These are phyloP conservation scores for Rhegmatorhina hoffmannsi DNA, from an alignment of 2,113 vertebrate genomes.

Conservation along the genomic window DNA sequence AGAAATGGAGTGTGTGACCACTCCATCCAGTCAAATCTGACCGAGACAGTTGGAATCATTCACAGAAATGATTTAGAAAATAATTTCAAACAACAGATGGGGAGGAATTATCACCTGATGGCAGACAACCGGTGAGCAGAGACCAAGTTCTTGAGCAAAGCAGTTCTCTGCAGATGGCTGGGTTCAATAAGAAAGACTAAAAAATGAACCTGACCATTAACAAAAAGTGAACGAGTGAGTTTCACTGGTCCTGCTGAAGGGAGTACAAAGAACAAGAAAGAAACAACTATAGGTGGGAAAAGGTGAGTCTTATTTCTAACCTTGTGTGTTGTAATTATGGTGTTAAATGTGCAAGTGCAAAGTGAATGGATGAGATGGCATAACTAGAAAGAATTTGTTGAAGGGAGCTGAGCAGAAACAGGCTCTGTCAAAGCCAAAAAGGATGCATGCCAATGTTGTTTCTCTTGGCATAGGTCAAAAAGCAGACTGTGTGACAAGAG, in stretches of 20 bases:
- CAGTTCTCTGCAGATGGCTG: not conserved
- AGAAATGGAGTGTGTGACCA: not conserved
- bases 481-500: slow-evolving; percentile 60
- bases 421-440: slow-evolving; percentile 58
- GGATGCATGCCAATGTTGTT: slow-evolving; percentile 58
- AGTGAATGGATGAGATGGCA: slow-evolving; percentile 44
- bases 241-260: not conserved
- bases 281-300: not conserved
- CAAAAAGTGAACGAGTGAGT: not conserved
- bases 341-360: slow-evolving; percentile 33
- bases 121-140: not conserved
- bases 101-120: slow-evolving; percentile 28
- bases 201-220: not conserved
- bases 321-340: not conserved
- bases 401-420: slow-evolving; percentile 60
- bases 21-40: not conserved
- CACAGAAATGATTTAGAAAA: slow-evolving; percentile 24
- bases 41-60: not conserved
- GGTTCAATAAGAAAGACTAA: not conserved
- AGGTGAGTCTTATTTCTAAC: slow-evolving; percentile 30
- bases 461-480: slow-evolving; percentile 71
- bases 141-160: slow-evolving; percentile 18
- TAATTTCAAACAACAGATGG: slow-evolving; percentile 24
- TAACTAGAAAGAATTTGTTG: slow-evolving; percentile 43
- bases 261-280: slow-evolving; percentile 6